Base-by-base conservation (phyloP, 2,797 vertebrate genomes). In the Clarias platycephalus region DNA sequence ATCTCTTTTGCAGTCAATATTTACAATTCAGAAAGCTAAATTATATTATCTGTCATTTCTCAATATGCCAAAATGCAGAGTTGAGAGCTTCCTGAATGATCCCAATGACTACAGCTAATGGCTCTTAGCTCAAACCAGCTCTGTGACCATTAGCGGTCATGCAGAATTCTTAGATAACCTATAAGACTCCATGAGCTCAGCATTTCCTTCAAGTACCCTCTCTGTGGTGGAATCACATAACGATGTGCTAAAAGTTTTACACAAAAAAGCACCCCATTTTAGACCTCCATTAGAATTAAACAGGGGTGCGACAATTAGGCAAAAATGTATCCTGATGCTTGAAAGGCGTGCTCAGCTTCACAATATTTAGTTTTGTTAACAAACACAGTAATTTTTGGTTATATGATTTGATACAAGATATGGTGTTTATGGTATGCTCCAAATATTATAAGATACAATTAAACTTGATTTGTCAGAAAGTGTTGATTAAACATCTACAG, bases 171-270 rank as follows among this genome's bases (percentile, higher is more conserved):
- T 64, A 40, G 37, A n/a, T 60, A 68, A 78, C 82, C 44, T 34
- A 77, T 81, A 68, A 31, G 66, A 75, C 40, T 83, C 87, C 84
- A 72, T 77, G 82, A 55, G 68, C 79, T 86, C 86, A 83, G 83
- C 76, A 86, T 22, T 34, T 75, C 71, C 82, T 83, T 13, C 31
- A 68, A 84, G 49, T 68, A 75, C 87, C 31, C 60, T 81, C 53
- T 58, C 78, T 85, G 71, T n/a, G 64, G 86, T 83, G 4, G 55
- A 62, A 58, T 60, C 8, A 81, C 26, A 83, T 81, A 88, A 64
- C 58, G 84, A 86, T 34, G 63, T 53, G 28, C 37, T 70, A 37
- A 49, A 86, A 85, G 40, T 85, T 53, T 66, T 72, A 18, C 9
- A 40, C 76, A 86, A 44, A 81, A 68, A 83, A 76, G 40, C 80